phyloP scores from a whole-genome alignment of 1,140 invertebrate genomes.

The Reticulitermes speratus region DNA sequence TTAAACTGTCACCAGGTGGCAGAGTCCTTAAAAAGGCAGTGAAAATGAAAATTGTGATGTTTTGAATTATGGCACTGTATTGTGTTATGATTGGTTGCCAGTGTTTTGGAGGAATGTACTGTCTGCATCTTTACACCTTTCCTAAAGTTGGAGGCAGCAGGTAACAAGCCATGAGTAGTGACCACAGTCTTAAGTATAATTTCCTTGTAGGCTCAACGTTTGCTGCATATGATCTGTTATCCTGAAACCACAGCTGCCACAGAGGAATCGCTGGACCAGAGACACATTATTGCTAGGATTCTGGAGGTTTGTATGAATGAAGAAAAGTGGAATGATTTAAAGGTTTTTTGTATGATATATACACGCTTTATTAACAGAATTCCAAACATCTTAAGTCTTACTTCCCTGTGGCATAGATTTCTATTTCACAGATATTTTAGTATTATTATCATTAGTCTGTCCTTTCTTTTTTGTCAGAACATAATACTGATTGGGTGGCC shows the following conservation, averaged over 20 bases:
- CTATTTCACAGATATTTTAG: too few species aligned
- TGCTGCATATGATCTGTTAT: constrained; percentile 96
- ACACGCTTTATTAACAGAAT: too few species aligned
- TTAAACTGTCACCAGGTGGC: too few species aligned
- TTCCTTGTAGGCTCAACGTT: constrained; percentile 55
- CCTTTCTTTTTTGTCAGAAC: too few species aligned
- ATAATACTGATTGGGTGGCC: too few species aligned
- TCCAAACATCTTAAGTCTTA: too few species aligned
- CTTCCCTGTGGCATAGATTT: too few species aligned
- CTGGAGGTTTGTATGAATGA: constrained; percentile 62
- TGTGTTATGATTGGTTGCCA: neutral
- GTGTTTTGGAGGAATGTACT: neutral
- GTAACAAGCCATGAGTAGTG: too few species aligned
- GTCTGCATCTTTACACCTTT: neutral
- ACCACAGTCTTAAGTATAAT: neutral
- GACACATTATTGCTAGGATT: constrained; percentile 76
- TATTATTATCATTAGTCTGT: too few species aligned
- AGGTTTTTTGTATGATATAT: neutral
- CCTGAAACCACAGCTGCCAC: constrained; percentile 74
- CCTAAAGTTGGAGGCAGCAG: neutral
- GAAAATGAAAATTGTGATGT: neutral
- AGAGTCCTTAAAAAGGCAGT: neutral
- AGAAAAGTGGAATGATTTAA: neutral
- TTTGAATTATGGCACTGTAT: neutral
- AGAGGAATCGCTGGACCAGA: constrained; percentile 76